Evolutionary conservation across 2,797 vertebrate genomes (phyloP).

Genomic region (Liasis olivaceus): DNA sequence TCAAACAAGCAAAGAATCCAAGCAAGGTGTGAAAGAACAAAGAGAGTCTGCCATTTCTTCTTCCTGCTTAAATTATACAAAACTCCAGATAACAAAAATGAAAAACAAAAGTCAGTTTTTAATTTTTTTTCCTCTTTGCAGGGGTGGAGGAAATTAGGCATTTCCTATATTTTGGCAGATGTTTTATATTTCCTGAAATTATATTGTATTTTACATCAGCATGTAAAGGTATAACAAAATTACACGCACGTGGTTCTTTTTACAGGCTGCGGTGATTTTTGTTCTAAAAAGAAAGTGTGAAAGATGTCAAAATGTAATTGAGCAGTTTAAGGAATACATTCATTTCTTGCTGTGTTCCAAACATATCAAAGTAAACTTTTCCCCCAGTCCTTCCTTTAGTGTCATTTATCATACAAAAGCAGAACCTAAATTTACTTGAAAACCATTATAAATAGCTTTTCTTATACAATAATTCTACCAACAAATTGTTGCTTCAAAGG

Average conservation of each 20-base stretch:
- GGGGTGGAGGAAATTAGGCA: neutral
- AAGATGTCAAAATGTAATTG: neutral
- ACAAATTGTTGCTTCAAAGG: neutral
- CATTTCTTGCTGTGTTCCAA: neutral
- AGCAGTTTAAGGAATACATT: neutral
- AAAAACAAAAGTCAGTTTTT: neutral
- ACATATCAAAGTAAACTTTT: neutral
- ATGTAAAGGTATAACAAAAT: neutral
- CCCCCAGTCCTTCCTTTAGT: neutral
- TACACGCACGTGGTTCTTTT: neutral
- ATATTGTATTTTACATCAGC: neutral
- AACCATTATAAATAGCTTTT: neutral
- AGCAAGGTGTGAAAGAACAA: neutral
- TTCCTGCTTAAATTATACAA: neutral
- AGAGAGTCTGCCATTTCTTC: neutral
- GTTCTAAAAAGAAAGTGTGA: neutral
- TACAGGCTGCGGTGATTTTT: neutral
- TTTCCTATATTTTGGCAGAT: neutral
- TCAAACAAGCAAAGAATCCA: neutral
- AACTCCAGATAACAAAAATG: neutral
- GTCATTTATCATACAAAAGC: slow-evolving; percentile 5
- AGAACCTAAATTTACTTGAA: slow-evolving; percentile 1
- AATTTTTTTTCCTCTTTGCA: neutral
- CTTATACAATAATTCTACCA: neutral
- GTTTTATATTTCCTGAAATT: neutral